These are phyloP conservation scores for Drosophila mojavensis DNA, from an alignment of 1,140 invertebrate species.

Conservation along the genomic window DNA sequence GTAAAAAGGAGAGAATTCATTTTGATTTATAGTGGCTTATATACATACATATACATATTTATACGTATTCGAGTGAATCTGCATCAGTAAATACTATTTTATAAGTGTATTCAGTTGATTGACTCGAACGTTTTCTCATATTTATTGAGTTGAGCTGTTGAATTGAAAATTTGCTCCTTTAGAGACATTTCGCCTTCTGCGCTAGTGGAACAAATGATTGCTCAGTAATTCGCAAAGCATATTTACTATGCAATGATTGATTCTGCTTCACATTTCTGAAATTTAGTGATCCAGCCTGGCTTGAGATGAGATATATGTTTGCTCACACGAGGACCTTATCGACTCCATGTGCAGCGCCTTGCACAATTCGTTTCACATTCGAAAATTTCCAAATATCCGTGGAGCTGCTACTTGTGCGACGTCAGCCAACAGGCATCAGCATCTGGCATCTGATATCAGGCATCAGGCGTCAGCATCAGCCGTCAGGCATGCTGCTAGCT, in stretches of 20 bases:
- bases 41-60: not conserved
- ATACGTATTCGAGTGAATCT: not conserved
- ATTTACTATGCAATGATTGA: conserved; percentile 17
- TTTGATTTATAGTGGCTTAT: not conserved
- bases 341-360: conserved; percentile 2
- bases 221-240: not conserved
- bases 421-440: not conserved
- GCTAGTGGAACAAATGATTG: not conserved
- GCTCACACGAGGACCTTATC: not conserved
- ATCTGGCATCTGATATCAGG: not conserved
- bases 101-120: too few species aligned
- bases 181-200: not conserved
- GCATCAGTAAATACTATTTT: not conserved
- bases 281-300: not conserved
- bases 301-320: not conserved
- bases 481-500: conserved; percentile 34
- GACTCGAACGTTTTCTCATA: too few species aligned
- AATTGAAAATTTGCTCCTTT: too few species aligned
- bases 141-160: too few species aligned
- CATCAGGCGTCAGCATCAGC: too few species aligned
- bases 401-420: not conserved
- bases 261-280: not conserved
- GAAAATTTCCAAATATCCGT: conserved; percentile 19
- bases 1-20: too few species aligned
- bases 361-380: conserved; percentile 33